Conservation (phyloP, 2,113 vertebrate genomes). For the Eidolon helvum region DNA sequence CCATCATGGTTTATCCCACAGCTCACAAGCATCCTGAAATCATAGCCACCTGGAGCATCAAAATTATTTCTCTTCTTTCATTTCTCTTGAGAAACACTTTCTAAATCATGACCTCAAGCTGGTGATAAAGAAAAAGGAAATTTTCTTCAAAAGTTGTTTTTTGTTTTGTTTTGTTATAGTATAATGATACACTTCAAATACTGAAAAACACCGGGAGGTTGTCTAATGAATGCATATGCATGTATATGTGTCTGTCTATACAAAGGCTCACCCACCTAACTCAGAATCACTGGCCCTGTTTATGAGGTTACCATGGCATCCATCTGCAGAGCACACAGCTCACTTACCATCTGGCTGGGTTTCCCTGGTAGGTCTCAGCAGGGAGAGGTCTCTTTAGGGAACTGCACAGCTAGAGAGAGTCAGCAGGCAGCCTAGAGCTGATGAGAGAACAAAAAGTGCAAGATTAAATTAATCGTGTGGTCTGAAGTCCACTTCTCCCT, state of each 20-base stretch:
- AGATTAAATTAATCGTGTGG: not conserved
- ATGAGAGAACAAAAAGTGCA: not conserved
- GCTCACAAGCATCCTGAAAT: not conserved
- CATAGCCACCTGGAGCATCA: not conserved
- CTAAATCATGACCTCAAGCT: conserved; percentile 8
- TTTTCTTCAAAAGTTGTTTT: conserved; percentile 7
- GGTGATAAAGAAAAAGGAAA: not conserved
- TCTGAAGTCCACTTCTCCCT: not conserved
- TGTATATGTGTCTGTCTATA: conserved; percentile 10
- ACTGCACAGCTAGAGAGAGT: not conserved
- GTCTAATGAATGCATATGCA: not conserved
- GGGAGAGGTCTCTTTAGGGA: not conserved
- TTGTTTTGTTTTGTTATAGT: conserved; percentile 35
- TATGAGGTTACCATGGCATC: conserved; percentile 50
- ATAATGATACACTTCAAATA: conserved; percentile 40
- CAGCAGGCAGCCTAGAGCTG: not conserved
- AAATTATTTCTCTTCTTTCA: not conserved
- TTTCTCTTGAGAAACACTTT: conserved; percentile 12
- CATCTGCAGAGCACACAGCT: not conserved
- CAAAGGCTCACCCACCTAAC: not conserved
- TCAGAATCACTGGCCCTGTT: not conserved
- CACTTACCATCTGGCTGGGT: not conserved
- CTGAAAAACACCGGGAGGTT: not conserved
- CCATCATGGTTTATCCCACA: not conserved
- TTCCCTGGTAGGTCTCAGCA: not conserved